Conservation (phyloP, 1,140 invertebrate genomes). For the Drosophila bipectinata region DNA sequence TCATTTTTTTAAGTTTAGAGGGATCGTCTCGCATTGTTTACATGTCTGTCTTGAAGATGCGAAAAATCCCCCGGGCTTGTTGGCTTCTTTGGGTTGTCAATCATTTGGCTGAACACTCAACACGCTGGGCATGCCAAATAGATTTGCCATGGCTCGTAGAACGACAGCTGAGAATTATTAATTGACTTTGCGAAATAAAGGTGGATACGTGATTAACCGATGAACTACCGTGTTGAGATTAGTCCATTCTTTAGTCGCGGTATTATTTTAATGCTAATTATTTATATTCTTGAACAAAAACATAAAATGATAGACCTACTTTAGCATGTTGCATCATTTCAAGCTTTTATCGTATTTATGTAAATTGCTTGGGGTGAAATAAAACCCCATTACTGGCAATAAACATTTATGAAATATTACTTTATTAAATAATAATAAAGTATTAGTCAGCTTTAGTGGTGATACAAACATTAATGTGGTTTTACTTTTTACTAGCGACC, state of each 20-base stretch:
- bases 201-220: too few species aligned
- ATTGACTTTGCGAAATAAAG: background rate
- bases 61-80: slow-evolving; percentile 31
- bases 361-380: background rate
- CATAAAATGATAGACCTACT: background rate
- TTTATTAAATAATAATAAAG: background rate
- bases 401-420: slow-evolving; percentile 11
- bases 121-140: slow-evolving; percentile 19
- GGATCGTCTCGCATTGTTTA: slow-evolving; percentile 52
- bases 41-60: slow-evolving; percentile 8
- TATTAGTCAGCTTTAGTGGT: background rate
- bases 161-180: slow-evolving; percentile 19
- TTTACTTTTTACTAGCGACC: background rate
- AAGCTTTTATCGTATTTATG: background rate
- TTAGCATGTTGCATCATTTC: background rate
- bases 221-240: slow-evolving; percentile 26
- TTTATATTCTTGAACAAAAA: background rate
- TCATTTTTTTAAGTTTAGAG: background rate
- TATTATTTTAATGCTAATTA: slow-evolving; percentile 15
- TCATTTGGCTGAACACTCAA: slow-evolving; percentile 24
- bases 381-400: background rate
- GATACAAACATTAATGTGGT: background rate
- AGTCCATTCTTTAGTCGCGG: background rate
- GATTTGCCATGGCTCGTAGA: slow-evolving; percentile 2
- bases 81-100: slow-evolving; percentile 43